These are phyloP conservation scores for Acanthochromis polyacanthus DNA, from an alignment of 2,113 vertebrate genomes.

Conservation along the genomic window DNA sequence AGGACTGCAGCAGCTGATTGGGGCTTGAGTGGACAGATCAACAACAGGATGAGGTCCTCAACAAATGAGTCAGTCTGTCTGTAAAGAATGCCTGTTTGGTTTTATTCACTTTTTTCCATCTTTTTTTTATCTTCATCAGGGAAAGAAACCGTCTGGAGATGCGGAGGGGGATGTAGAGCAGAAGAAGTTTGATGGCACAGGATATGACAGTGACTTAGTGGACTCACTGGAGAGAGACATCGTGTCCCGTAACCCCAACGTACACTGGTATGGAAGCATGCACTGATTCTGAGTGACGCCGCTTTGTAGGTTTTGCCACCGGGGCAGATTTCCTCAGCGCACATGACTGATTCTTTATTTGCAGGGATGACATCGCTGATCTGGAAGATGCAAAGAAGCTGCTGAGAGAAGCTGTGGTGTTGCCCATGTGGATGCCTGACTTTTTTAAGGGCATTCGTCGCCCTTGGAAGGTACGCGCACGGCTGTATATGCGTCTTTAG, in stretches of 20 bases:
- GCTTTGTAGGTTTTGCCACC: not conserved
- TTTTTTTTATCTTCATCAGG: constrained; percentile 71
- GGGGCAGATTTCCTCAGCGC: not conserved
- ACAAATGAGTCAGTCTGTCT: not conserved
- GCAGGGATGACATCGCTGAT: constrained; percentile 97
- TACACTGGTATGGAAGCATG: constrained; percentile 89
- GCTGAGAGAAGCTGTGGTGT: constrained; percentile 95
- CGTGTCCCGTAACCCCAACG: constrained; percentile 96
- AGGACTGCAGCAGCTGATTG: constrained; percentile 21
- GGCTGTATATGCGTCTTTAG: no score
- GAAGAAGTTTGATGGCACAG: constrained; percentile 92
- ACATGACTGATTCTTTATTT: constrained; percentile 25
- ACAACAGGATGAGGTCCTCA: no score
- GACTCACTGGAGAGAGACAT: constrained; percentile 96
- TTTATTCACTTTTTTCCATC: not conserved
- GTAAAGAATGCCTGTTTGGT: not conserved
- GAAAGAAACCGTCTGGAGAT: constrained; percentile 88
- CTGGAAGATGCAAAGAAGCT: constrained; percentile 95
- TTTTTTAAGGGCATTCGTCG: constrained; percentile 98
- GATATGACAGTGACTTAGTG: constrained; percentile 93
- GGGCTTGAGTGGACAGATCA: not conserved
- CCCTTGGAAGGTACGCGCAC: constrained; percentile 96
- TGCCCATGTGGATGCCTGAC: constrained; percentile 99
- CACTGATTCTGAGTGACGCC: not conserved
- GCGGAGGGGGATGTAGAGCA: constrained; percentile 86